Base-by-base conservation (phyloP, 2,113 vertebrate species). In the Leucopsar rothschildi region DNA sequence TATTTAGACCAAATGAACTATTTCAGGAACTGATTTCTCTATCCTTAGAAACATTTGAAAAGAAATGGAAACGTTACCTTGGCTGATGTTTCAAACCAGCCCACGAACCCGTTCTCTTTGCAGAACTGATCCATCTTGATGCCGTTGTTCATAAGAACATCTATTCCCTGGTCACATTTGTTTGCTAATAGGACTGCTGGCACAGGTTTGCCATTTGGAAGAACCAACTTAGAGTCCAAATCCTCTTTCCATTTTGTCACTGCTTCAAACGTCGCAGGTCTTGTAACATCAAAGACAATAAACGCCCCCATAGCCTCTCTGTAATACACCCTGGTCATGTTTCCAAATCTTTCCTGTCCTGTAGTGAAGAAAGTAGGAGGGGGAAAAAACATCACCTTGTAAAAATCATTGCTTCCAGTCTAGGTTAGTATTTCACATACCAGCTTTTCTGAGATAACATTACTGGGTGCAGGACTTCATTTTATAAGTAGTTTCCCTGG, bases 331-430 rank as follows among this genome's bases (percentile, higher is more conserved):
- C 98, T 97, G 40, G 98, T 98, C 98, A 98, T 98, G 88, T 98
- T 98, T 96, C 98, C 98, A 97, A 98, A 98, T 93, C 98, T 97
- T 92, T 98, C 98, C 92, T 98, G 98, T 94, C 98, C 98, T 98
- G 88, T 66, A 28, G 92, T 40, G 89, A 97, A 82, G 86, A 86
- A 96, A 86, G 49, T 4, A 92, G n/a, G 57, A 65, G 8, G 5
- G 27, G 11, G 3, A 40, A 55, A 75, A 37, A 27, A 12, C 3
- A 89, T 10, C 50, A 57, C 33, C 21, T 75, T 88, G 55, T 92
- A 69, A 95, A 86, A 79, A 72, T 53, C 39, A 79, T 12, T 90
- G 49, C 8, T 94, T 76, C 10, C 56, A 63, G 17, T 44, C 16
- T 49, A 40, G 39, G 39, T 71, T 49, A 79, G 6, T 56, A 80